A percentile compares a stretch with the other conserved stretches of the same genome.
phyloP scores from a whole-genome alignment of 2,113 vertebrate species.

The Ochotona curzoniae region DNA sequence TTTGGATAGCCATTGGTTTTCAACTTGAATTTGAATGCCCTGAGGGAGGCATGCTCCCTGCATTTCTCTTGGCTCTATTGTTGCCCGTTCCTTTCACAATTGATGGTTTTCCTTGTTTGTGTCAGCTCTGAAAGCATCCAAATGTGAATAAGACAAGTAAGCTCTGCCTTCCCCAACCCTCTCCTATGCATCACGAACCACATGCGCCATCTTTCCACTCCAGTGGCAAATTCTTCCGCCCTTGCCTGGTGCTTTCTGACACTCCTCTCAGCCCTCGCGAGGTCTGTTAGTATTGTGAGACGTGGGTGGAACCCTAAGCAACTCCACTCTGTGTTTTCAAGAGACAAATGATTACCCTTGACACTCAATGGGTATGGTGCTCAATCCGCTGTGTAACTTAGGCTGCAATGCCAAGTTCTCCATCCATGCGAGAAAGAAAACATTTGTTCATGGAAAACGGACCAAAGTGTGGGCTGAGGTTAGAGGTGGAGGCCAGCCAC shows the following conservation, averaged over 20 bases:
- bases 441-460: constrained; percentile 49
- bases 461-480: neutral
- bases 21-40: neutral
- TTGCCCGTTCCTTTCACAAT: neutral
- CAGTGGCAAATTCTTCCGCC: neutral
- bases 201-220: accelerated
- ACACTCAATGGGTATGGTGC: neutral
- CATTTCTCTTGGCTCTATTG: neutral
- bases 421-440: constrained; percentile 52
- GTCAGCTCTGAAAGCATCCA: neutral
- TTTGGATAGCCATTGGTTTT: neutral
- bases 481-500: constrained; percentile 3
- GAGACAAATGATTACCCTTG: constrained; percentile 51
- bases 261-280: neutral
- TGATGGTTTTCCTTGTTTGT: neutral
- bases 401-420: neutral
- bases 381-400: neutral
- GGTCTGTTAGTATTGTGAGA: neutral
- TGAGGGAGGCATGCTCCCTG: neutral
- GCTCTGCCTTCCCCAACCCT: neutral
- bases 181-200: neutral
- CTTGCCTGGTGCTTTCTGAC: neutral
- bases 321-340: neutral
- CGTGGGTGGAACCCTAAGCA: neutral
- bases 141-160: neutral